Percentiles rank a stretch among this genome's conserved stretches.
Evolutionary conservation across 2,113 vertebrate species (phyloP).

Genomic region (Chroicocephalus ridibundus): DNA sequence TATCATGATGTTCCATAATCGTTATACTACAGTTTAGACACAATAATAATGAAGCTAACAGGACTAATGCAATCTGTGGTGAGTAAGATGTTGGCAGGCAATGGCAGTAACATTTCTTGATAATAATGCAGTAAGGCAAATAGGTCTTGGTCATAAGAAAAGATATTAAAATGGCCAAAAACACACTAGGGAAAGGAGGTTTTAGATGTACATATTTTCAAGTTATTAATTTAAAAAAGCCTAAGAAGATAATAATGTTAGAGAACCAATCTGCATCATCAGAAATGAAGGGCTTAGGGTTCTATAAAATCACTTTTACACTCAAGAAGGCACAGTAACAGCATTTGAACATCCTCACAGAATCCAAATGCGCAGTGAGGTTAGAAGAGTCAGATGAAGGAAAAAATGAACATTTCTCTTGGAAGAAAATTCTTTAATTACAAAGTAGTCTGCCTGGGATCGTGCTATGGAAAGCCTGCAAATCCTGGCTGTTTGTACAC

Average conservation of each 20-base stretch:
- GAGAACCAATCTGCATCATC: conserved; percentile 34
- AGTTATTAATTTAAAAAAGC: conserved; percentile 45
- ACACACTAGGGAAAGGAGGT: conserved; percentile 41
- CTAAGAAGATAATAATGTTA: conserved; percentile 33
- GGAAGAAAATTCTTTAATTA: conserved; percentile 65
- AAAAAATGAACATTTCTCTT: conserved; percentile 42
- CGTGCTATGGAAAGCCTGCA: not conserved
- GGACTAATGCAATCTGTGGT: conserved; percentile 44
- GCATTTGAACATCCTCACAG: conserved; percentile 20
- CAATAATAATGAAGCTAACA: conserved; percentile 63
- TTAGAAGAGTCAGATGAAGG: conserved; percentile 27
- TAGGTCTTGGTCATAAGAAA: conserved; percentile 32
- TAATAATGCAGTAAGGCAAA: conserved; percentile 58
- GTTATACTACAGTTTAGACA: conserved; percentile 56
- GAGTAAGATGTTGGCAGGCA: conserved; percentile 62
- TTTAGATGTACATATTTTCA: conserved; percentile 57
- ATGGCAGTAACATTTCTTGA: conserved; percentile 46
- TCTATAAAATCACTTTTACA: conserved; percentile 42
- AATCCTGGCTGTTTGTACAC: conserved; percentile 19
- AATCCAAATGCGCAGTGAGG: conserved; percentile 42
- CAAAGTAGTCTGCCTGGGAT: conserved; percentile 18
- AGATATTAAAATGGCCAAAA: conserved; percentile 63
- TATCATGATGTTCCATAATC: conserved; percentile 58
- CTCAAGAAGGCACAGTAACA: not conserved
- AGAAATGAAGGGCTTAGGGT: conserved; percentile 56